Evolutionary conservation across 2,113 vertebrate genomes (phyloP).

Genomic region (Neolamprologus sp.): DNA sequence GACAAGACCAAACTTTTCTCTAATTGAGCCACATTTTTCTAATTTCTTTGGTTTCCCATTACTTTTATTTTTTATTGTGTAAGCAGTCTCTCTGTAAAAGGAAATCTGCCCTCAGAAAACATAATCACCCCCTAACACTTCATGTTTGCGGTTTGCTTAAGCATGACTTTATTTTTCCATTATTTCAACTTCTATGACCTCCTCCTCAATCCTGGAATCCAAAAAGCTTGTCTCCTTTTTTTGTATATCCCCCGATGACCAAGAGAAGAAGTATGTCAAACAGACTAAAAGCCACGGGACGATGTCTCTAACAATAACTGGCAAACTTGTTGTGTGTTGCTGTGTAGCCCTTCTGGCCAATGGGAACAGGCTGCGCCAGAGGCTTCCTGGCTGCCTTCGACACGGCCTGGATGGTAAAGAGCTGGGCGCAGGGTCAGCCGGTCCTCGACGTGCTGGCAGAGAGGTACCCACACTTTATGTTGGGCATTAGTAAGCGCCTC

Average conservation of each 20-base stretch:
- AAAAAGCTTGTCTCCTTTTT: background rate
- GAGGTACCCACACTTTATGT: conserved; percentile 65
- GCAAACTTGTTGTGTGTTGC: background rate
- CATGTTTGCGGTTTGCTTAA: background rate
- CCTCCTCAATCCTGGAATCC: background rate
- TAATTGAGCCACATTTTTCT: background rate
- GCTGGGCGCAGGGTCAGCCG: conserved; percentile 83
- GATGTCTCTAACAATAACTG: background rate
- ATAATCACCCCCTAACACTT: background rate
- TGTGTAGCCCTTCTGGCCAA: conserved; percentile 94
- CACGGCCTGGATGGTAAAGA: conserved; percentile 91
- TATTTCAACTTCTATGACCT: background rate
- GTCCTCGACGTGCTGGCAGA: conserved; percentile 89
- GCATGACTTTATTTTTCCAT: background rate
- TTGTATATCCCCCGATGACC: background rate
- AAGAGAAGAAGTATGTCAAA: background rate
- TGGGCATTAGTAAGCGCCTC: background rate
- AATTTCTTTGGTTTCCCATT: background rate
- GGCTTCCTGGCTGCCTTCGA: conserved; percentile 96
- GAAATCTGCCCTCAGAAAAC: background rate
- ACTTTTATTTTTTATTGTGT: background rate
- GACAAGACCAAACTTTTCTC: background rate
- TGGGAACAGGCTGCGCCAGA: conserved; percentile 95
- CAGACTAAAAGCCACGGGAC: background rate
- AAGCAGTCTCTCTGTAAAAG: background rate